A percentile compares a stretch with the other conserved stretches of the same genome.
Conservation (phyloP, 2,113 vertebrate genomes). For the Orycteropus afer region DNA sequence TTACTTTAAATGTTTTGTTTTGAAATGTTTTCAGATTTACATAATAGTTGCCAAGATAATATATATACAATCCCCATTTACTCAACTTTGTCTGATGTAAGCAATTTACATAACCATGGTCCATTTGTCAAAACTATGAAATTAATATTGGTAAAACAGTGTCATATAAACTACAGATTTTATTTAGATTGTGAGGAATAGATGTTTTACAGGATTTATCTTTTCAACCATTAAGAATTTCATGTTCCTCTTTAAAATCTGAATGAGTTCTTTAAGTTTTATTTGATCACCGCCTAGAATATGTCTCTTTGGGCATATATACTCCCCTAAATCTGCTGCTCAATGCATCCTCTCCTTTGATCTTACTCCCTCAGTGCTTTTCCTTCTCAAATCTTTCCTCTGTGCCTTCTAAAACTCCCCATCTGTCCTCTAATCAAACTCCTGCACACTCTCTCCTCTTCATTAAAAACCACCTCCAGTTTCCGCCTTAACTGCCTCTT, state of each 20-base stretch:
- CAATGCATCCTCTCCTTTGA: background rate
- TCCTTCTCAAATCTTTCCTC: background rate
- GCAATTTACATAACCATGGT: background rate
- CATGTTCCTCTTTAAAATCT: background rate
- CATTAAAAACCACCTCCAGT: background rate
- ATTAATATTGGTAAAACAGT: background rate
- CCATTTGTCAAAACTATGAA: background rate
- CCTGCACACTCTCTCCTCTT: background rate
- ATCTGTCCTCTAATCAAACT: background rate
- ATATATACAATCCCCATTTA: background rate
- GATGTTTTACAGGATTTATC: background rate
- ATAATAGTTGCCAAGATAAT: background rate
- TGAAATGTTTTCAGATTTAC: background rate
- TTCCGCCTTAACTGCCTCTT: background rate
- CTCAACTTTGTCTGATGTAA: background rate
- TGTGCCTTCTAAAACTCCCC: background rate
- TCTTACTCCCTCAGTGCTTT: no score
- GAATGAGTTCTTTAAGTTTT: background rate
- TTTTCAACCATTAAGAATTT: background rate
- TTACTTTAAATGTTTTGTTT: background rate
- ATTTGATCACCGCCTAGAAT: background rate
- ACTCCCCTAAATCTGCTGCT: background rate
- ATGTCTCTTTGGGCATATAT: background rate
- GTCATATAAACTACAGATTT: background rate
- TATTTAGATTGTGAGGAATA: background rate